A percentile compares a stretch with the other conserved stretches of the same genome.
These are phyloP conservation scores for Cryptocephalus moraei DNA, from an alignment of 2,888 invertebrate species.

Conservation along the genomic window DNA sequence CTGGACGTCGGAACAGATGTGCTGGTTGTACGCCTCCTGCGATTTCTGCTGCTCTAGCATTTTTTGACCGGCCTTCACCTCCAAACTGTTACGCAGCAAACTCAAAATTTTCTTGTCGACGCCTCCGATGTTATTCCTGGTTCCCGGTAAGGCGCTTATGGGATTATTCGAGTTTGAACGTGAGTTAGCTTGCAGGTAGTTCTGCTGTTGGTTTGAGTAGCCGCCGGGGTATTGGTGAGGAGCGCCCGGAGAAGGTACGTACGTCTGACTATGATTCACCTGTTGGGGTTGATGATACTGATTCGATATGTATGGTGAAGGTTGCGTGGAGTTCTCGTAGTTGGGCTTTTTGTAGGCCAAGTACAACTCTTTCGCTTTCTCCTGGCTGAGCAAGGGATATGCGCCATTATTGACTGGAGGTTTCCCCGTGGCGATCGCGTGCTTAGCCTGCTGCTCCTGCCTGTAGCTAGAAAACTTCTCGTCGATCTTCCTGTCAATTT, in stretches of 20 bases:
- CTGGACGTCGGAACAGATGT: conserved; percentile 28
- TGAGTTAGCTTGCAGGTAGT: conserved; percentile 20
- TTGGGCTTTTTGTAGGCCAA: conserved; percentile 25
- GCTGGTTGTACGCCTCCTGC: conserved; percentile 21
- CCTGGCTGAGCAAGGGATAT: conserved; percentile 14
- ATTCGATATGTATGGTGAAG: conserved; percentile 14
- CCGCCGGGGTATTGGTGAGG: conserved; percentile 29
- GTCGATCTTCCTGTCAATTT: conserved; percentile 46
- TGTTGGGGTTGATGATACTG: conserved; percentile 21
- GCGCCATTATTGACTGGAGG: conserved; percentile 19
- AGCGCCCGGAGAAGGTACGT: conserved; percentile 27
- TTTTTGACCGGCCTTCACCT: conserved; percentile 50
- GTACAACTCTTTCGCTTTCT: conserved; percentile 20
- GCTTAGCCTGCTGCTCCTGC: conserved; percentile 19
- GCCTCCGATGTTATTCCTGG: conserved; percentile 32
- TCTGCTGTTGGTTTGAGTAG: conserved; percentile 18
- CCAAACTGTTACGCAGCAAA: conserved; percentile 60
- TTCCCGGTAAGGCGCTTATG: conserved; percentile 19
- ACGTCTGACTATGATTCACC: conserved; percentile 29
- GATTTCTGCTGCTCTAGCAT: conserved; percentile 35
- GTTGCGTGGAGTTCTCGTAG: conserved; percentile 16
- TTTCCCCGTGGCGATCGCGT: conserved; percentile 12
- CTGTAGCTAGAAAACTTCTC: conserved; percentile 41
- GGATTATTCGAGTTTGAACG: conserved; percentile 26
- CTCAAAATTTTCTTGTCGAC: conserved; percentile 64